These are phyloP conservation scores for Aelia acuminata DNA, from an alignment of 2,888 invertebrate species.

Conservation along the genomic window DNA sequence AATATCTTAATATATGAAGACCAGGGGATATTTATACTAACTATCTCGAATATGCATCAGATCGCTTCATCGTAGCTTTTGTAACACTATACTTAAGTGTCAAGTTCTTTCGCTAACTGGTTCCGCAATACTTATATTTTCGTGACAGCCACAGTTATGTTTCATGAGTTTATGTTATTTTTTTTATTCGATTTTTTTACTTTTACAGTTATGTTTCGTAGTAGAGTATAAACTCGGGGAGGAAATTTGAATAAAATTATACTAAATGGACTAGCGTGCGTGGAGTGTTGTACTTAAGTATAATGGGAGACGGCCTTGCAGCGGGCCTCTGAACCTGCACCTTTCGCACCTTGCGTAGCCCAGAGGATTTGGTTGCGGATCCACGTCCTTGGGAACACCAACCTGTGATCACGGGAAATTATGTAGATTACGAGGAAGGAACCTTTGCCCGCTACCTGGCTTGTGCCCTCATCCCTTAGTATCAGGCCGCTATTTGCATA, in stretches of 20 bases:
- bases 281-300: background rate
- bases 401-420: constrained; percentile 20
- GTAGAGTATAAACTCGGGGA: background rate
- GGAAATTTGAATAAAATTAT: background rate
- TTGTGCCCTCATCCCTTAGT: constrained; percentile 47
- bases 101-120: background rate
- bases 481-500: constrained; percentile 1
- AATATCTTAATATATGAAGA: background rate
- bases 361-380: constrained; percentile 12
- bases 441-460: constrained; percentile 36
- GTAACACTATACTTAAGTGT: background rate
- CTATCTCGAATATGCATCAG: constrained; percentile 11
- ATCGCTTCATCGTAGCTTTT: background rate
- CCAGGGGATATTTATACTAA: background rate
- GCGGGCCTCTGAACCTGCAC: background rate
- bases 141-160: background rate
- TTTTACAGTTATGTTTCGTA: background rate
- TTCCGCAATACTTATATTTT: background rate
- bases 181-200: background rate
- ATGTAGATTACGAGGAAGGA: constrained; percentile 45
- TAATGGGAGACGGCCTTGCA: background rate
- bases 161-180: background rate
- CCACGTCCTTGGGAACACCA: background rate
- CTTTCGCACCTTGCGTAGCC: constrained; percentile 39
- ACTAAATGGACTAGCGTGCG: background rate